A percentile compares a stretch with the other conserved stretches of the same genome.
Conservation (phyloP, 2,888 invertebrate species). For the Cephus sareptanus region DNA sequence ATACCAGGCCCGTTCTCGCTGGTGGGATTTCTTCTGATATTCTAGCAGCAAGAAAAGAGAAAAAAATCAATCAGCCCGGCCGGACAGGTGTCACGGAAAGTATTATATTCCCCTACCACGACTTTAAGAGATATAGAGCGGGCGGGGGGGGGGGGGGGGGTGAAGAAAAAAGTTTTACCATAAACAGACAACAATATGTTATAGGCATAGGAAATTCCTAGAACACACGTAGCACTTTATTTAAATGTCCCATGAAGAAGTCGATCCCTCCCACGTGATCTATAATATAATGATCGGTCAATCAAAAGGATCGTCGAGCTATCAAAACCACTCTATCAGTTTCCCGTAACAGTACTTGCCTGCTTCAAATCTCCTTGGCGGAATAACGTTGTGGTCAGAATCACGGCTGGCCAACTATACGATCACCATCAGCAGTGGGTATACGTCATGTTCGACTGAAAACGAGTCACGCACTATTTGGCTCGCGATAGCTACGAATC, state of each 20-base stretch:
- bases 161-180: background rate
- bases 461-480: conserved; percentile 9
- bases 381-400: conserved; percentile 7
- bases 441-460: conserved; percentile 4
- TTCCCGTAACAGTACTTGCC: conserved; percentile 6
- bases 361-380: conserved; percentile 10
- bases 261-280: background rate
- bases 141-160: too few relatives aligned
- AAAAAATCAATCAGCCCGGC: background rate
- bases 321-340: background rate
- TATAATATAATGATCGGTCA: background rate
- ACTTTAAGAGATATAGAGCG: background rate
- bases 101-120: background rate
- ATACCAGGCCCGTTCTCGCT: background rate
- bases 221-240: background rate
- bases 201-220: background rate
- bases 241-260: background rate
- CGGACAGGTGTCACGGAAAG: background rate
- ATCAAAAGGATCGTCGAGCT: background rate
- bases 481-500: conserved; percentile 1
- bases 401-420: background rate
- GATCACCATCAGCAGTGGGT: background rate
- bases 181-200: background rate
- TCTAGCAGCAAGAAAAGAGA: background rate
- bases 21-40: background rate